Percentiles rank a stretch among this genome's conserved stretches.
These are phyloP conservation scores for Axea sp. DNA, from an alignment of 2,888 invertebrate genomes.

Conservation along the genomic window DNA sequence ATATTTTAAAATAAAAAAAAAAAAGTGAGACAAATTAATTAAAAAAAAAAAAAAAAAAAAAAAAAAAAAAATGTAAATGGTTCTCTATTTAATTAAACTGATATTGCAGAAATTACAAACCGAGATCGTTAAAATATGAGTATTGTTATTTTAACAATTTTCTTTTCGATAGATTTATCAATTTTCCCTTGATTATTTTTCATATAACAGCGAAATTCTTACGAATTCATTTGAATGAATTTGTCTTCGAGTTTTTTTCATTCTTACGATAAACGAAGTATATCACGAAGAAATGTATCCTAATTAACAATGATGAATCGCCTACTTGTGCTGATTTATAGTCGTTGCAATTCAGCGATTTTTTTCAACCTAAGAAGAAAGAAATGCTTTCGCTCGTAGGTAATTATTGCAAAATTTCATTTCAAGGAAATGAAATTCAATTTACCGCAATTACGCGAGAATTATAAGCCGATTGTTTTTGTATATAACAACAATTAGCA, in stretches of 20 bases:
- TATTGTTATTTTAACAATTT: too few relatives aligned
- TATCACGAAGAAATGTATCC: slow-evolving; percentile 23
- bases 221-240: too few relatives aligned
- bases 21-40: too few relatives aligned
- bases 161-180: too few relatives aligned
- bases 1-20: too few relatives aligned
- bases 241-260: slow-evolving; percentile 12
- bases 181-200: slow-evolving; percentile 31
- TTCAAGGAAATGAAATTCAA: slow-evolving; percentile 48
- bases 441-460: slow-evolving; percentile 45
- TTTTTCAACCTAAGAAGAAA: slow-evolving; percentile 12
- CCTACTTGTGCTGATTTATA: slow-evolving; percentile 17
- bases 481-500: slow-evolving; percentile 55
- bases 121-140: too few relatives aligned
- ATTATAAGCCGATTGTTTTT: slow-evolving; percentile 37
- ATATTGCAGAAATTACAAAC: too few relatives aligned
- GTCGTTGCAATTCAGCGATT: slow-evolving; percentile 9
- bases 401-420: slow-evolving; percentile 33
- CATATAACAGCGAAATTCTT: too few relatives aligned
- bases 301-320: slow-evolving; percentile 36
- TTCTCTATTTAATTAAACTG: too few relatives aligned
- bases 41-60: too few relatives aligned
- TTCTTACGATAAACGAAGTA: not conserved
- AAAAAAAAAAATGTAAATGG: too few relatives aligned
- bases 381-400: not conserved